phyloP scores from a whole-genome alignment of 2,113 vertebrate species.

The Eublepharis macularius region DNA sequence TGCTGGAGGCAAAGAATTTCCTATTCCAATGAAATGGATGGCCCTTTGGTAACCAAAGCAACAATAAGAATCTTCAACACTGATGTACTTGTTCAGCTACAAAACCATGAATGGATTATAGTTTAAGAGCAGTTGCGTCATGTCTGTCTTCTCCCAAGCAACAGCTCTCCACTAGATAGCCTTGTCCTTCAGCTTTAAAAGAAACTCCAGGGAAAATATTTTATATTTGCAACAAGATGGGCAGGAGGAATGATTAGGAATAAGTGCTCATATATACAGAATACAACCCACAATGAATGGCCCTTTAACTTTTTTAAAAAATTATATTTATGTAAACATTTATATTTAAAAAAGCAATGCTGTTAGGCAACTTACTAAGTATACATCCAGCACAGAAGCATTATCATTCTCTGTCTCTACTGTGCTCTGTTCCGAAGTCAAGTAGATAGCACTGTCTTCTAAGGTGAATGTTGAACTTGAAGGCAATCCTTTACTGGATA shows the following conservation, averaged over 20 bases:
- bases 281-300: not conserved
- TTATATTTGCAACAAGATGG: not conserved
- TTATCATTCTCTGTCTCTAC: conserved; percentile 89
- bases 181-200: not conserved
- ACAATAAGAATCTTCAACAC: not conserved
- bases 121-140: not conserved
- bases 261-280: not conserved
- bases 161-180: not conserved
- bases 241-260: not conserved
- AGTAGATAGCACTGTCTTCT: conserved; percentile 94
- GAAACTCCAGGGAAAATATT: conserved; percentile 4
- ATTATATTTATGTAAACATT: not conserved
- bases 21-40: not conserved
- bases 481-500: conserved; percentile 83
- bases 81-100: not conserved
- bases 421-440: conserved; percentile 90
- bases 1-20: not conserved
- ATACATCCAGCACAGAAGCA: conserved; percentile 90
- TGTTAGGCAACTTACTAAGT: conserved; percentile 83
- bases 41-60: conserved; percentile 5
- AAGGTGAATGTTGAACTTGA: conserved; percentile 91
- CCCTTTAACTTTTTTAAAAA: not conserved
- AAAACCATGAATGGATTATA: not conserved
- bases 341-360: not conserved
- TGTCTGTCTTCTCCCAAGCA: not conserved